phyloP scores from a whole-genome alignment of 2,113 vertebrate species.

The Vulpes ferrilata region DNA sequence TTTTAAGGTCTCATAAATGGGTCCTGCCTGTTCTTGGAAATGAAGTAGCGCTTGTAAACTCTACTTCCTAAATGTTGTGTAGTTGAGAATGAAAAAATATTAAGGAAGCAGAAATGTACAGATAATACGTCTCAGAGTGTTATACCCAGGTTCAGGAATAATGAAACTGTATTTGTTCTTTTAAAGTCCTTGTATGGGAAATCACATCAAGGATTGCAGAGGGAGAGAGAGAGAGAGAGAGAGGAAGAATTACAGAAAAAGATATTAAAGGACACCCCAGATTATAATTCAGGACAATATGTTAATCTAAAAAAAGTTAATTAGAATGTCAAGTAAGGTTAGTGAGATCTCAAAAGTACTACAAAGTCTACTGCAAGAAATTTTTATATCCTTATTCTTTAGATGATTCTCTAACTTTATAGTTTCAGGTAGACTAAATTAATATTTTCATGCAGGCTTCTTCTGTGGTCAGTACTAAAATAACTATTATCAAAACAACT shows the following conservation, averaged over 20 bases:
- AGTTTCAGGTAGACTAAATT: background rate
- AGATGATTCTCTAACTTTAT: background rate
- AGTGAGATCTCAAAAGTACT: background rate
- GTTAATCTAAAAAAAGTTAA: conserved; percentile 45
- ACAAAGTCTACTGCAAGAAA: background rate
- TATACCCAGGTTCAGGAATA: conserved; percentile 29
- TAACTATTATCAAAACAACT: background rate
- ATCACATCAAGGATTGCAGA: background rate
- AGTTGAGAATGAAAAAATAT: conserved; percentile 59
- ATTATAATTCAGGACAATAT: conserved; percentile 33
- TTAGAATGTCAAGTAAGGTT: background rate
- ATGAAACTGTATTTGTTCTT: conserved; percentile 15
- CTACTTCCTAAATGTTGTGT: conserved; percentile 24
- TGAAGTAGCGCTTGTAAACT: conserved; percentile 55
- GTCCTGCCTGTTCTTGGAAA: conserved; percentile 62
- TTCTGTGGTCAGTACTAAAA: conserved; percentile 35
- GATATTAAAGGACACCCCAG: background rate
- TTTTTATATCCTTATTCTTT: background rate
- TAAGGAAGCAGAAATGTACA: conserved; percentile 10
- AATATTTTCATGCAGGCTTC: background rate
- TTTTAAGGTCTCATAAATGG: conserved; percentile 68
- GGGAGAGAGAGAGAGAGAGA: background rate
- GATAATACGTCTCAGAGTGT: background rate
- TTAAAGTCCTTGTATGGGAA: background rate
- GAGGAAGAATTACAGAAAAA: background rate